A percentile compares a stretch with the other conserved stretches of the same genome.
Evolutionary conservation across 2,797 vertebrate genomes (phyloP).

Genomic region (Lindbergichthys nudifrons): DNA sequence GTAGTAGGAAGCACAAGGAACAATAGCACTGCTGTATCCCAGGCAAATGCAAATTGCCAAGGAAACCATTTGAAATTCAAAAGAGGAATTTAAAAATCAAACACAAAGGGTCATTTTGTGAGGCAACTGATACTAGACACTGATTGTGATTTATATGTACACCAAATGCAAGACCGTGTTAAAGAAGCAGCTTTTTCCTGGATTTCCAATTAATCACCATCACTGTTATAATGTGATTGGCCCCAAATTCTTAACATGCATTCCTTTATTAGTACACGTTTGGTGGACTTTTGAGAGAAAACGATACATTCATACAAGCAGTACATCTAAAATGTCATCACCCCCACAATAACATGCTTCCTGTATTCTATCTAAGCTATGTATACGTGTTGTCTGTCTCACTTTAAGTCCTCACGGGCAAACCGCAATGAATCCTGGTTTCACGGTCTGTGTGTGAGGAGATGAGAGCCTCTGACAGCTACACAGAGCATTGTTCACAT

Average conservation of each 20-base stretch:
- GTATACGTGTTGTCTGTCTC: conserved; percentile 35
- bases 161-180: conserved; percentile 47
- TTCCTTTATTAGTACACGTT: conserved; percentile 41
- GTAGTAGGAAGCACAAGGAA: conserved; percentile 40
- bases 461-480: conserved; percentile 56
- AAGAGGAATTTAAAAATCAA: conserved; percentile 60
- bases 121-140: conserved; percentile 60
- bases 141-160: conserved; percentile 77
- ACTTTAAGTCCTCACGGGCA: conserved; percentile 35
- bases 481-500: conserved; percentile 51
- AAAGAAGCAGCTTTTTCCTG: conserved; percentile 50
- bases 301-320: conserved; percentile 39
- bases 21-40: conserved; percentile 58
- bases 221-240: conserved; percentile 34
- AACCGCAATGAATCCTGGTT: conserved; percentile 36
- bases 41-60: conserved; percentile 57
- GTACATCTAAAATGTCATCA: conserved; percentile 61
- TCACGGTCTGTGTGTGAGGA: conserved; percentile 37
- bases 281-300: conserved; percentile 29
- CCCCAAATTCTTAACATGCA: conserved; percentile 44
- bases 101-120: conserved; percentile 48
- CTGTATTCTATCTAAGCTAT: conserved; percentile 46
- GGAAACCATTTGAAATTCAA: conserved; percentile 72
- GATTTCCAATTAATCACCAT: conserved; percentile 66
- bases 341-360: conserved; percentile 36